A percentile compares a stretch with the other conserved stretches of the same genome.
Evolutionary conservation across 1,140 invertebrate genomes (phyloP).

Genomic region (Meteorus sp.): DNA sequence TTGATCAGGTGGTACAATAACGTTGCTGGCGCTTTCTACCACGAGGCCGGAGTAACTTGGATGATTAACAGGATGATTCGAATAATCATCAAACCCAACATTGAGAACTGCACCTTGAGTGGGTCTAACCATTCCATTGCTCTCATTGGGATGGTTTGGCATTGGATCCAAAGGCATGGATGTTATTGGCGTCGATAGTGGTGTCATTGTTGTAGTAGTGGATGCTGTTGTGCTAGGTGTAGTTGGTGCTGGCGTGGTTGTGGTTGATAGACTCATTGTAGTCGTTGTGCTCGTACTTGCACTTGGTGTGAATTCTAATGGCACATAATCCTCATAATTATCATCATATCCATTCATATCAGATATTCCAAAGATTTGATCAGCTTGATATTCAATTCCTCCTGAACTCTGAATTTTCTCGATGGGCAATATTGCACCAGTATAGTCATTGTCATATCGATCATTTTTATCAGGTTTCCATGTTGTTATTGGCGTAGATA

Average conservation of each 20-base stretch:
- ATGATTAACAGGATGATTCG: constrained; percentile 42
- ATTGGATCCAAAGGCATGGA: constrained; percentile 5
- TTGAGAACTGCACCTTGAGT: background rate
- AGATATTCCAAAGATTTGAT: background rate
- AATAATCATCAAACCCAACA: background rate
- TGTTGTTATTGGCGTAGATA: constrained; percentile 42
- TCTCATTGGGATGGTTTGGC: background rate
- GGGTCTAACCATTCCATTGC: background rate
- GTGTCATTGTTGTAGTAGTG: background rate
- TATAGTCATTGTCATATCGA: constrained; percentile 45
- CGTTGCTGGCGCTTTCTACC: constrained; percentile 64
- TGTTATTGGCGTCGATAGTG: constrained; percentile 4
- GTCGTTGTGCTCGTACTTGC: constrained; percentile 16
- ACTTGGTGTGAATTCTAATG: constrained; percentile 2
- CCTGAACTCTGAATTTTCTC: constrained; percentile 24
- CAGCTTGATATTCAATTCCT: constrained; percentile 11
- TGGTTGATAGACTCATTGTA: background rate
- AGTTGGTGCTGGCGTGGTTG: background rate
- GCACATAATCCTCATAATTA: constrained; percentile 7
- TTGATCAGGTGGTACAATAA: constrained; percentile 66
- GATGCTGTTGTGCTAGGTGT: background rate
- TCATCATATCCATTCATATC: constrained; percentile 1
- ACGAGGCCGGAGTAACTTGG: constrained; percentile 32
- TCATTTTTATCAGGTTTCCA: constrained; percentile 44
- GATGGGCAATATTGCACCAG: constrained; percentile 27